Evolutionary conservation across 2,888 invertebrate species (phyloP), one percentile per base, ranked within the genome.

Genomic region (Glaucopsyche alexis): DNA sequence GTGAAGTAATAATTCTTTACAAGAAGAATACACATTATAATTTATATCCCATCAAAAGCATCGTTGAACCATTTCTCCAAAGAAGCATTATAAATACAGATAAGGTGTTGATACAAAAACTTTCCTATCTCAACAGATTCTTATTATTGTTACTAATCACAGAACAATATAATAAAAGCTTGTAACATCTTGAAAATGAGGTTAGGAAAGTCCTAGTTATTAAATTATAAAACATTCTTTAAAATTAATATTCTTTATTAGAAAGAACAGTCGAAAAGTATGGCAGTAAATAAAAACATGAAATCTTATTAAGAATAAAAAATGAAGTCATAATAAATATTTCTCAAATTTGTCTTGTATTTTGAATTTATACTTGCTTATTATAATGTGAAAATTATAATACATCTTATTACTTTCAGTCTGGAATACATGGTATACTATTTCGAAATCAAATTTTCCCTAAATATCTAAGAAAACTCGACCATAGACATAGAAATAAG

Each of bases 291-390:
- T 60, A 29, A 60, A 14, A 7, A 7, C 1, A 60, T 60, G 60
- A 60, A 60, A 4, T 29, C 7, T 9, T 16, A 55, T 55, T 55
- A 19, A 19, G 9, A 55, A 19, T 16, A 16, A 16, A 19, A 55
- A 55, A 55, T 55, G 7, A 55, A 55, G 55, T 19, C 55, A n/a
- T n/a, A 55, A 55, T 60, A 60, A 60, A 60, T 60, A 60, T 60
- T 60, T 60, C 60, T 60, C 60, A 60, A 60, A 29, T 29, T 11
- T 11, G 11, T 11, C 47, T 9, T 47, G 11, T 55, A 19, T 11
- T 16, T 52, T 55, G 19, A 55, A 5, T 5, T 29, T 11, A 19
- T 29, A 19, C 50, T n/a, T n/a, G 16, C 50, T 52, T 5, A 42
- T 42, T 42, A 7, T 5, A 42, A 42, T 7, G 8, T 42, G 8